These are phyloP conservation scores for Narcine bancroftii DNA, from an alignment of 2,113 vertebrate genomes.

Conservation along the genomic window DNA sequence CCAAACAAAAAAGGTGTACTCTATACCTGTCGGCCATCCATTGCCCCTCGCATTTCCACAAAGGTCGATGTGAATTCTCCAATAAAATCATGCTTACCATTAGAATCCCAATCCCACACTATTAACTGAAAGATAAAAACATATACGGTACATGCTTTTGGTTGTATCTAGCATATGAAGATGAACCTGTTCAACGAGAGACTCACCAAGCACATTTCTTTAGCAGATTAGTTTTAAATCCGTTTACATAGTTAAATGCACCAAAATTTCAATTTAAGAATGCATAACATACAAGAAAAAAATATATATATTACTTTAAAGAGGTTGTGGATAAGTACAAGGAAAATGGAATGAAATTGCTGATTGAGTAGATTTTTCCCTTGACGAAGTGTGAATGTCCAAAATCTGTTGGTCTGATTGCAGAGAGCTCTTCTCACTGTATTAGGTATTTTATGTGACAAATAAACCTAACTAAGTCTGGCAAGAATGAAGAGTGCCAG, in stretches of 20 bases:
- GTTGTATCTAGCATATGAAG: background rate
- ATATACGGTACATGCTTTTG: background rate
- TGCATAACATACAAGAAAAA: background rate
- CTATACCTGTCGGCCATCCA: slow-evolving; percentile 87
- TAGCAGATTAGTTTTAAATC: background rate
- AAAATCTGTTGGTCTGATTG: too few relatives aligned
- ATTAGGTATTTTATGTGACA: too few relatives aligned
- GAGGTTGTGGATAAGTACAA: background rate
- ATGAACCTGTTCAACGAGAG: background rate
- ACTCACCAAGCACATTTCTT: background rate
- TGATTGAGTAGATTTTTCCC: background rate
- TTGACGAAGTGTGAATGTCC: too few relatives aligned
- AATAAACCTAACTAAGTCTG: too few relatives aligned
- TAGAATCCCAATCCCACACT: slow-evolving; percentile 99
- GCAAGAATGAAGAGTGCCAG: too few relatives aligned
- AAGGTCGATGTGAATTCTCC: slow-evolving; percentile 87
- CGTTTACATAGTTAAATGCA: too few relatives aligned
- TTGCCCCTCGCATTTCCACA: slow-evolving; percentile 89
- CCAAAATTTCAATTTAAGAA: background rate
- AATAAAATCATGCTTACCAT: slow-evolving; percentile 95
- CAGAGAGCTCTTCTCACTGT: too few relatives aligned
- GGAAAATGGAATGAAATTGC: background rate
- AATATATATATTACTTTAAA: background rate
- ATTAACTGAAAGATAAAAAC: slow-evolving; percentile 69
- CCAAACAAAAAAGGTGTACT: too few relatives aligned